These are phyloP conservation scores for Myrmophylax atrothorax DNA, from an alignment of 2,113 vertebrate species.

Conservation along the genomic window DNA sequence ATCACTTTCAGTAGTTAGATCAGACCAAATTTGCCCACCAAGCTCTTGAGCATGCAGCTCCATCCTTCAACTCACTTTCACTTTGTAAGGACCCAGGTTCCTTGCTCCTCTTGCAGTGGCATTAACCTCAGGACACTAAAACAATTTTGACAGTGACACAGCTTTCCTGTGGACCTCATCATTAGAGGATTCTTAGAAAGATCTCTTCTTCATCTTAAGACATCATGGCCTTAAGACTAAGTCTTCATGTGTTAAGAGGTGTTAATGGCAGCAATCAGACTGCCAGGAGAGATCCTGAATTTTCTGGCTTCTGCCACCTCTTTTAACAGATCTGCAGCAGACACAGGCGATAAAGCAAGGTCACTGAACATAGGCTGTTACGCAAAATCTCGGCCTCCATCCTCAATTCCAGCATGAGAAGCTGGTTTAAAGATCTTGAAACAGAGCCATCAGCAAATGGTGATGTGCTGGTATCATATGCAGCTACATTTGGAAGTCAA, in stretches of 20 bases:
- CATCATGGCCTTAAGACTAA: not conserved
- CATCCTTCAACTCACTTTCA: not conserved
- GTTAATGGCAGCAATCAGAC: not conserved
- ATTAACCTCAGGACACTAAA: not conserved
- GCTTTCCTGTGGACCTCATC: not conserved
- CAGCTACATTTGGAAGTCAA: slow-evolving; percentile 9
- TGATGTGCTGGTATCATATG: not conserved
- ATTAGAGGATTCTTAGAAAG: not conserved
- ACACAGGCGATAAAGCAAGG: not conserved
- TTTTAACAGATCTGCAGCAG: not conserved
- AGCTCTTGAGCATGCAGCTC: rapidly evolving
- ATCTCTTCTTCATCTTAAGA: not conserved
- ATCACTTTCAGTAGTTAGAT: not conserved
- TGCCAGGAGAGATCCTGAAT: not conserved
- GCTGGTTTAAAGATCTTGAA: not conserved
- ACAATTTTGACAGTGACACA: not conserved
- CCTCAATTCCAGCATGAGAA: not conserved
- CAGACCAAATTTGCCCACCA: not conserved
- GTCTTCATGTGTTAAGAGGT: not conserved
- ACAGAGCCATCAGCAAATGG: not conserved
- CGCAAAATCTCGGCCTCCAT: not conserved
- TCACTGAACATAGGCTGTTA: rapidly evolving
- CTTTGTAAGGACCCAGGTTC: not conserved
- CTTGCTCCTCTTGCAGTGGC: not conserved
- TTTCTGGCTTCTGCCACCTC: not conserved